These are phyloP conservation scores for Drosophila ficusphila DNA, from an alignment of 1,140 invertebrate species.

Conservation along the genomic window DNA sequence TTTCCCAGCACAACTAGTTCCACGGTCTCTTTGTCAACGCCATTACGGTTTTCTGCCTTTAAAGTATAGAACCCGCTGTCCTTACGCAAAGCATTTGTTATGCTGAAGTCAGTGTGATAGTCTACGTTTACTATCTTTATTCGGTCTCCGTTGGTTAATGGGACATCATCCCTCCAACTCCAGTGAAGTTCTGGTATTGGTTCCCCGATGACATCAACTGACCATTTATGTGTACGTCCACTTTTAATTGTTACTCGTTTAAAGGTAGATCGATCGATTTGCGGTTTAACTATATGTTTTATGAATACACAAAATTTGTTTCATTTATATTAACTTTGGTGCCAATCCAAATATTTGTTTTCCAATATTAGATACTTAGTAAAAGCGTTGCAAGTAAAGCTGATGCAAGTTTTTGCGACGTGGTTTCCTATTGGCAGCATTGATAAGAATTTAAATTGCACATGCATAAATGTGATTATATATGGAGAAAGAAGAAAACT, in stretches of 20 bases:
- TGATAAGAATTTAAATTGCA: not conserved
- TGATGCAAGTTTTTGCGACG: conserved; percentile 23
- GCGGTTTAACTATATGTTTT: conserved; percentile 91
- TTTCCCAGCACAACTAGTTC: conserved; percentile 96
- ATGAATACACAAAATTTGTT: conserved; percentile 84
- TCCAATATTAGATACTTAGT: conserved; percentile 44
- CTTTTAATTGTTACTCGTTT: conserved; percentile 94
- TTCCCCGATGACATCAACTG: conserved; percentile 95
- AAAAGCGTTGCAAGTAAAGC: conserved; percentile 28
- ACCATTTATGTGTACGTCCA: conserved; percentile 96
- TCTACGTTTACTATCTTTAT: conserved; percentile 95
- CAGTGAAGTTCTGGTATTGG: conserved; percentile 94
- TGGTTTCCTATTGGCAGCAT: not conserved
- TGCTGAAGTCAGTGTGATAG: conserved; percentile 95
- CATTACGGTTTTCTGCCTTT: conserved; percentile 94
- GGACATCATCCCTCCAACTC: conserved; percentile 93
- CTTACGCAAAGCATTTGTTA: conserved; percentile 92
- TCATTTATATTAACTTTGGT: not conserved
- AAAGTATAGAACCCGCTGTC: conserved; percentile 97
- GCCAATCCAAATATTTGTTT: not conserved
- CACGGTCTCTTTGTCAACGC: conserved; percentile 94
- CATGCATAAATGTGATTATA: conserved; percentile 4
- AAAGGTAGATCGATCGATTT: conserved; percentile 95
- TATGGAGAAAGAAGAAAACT: too few species aligned
- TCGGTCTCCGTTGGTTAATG: conserved; percentile 91